Percentiles rank a stretch among this genome's conserved stretches.
phyloP scores from a whole-genome alignment of 2,888 invertebrate genomes.

The Ennomos fuscantarius region DNA sequence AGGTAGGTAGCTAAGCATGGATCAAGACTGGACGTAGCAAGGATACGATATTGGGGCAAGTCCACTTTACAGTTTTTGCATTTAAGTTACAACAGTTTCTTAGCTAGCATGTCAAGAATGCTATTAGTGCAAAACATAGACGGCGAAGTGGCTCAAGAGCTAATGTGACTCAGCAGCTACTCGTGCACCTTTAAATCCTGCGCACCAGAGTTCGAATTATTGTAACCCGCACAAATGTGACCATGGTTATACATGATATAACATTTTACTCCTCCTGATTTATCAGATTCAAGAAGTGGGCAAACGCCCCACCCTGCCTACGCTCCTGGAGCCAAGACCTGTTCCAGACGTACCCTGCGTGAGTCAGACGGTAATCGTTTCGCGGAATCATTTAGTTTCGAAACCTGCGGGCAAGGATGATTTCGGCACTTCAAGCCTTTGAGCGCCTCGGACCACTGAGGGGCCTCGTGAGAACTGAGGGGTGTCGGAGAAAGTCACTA shows the following conservation, averaged over 20 bases:
- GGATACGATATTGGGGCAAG: conserved; percentile 3
- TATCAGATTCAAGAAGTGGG: conserved; percentile 2
- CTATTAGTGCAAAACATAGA: too few relatives aligned
- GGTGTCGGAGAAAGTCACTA: conserved; percentile 48
- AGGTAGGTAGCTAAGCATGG: conserved; percentile 21
- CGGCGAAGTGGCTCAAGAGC: too few relatives aligned
- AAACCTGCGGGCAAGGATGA: conserved; percentile 59
- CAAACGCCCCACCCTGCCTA: conserved; percentile 13
- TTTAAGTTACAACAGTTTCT: too few relatives aligned
- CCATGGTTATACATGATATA: too few relatives aligned
- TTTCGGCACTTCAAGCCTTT: conserved; percentile 27
- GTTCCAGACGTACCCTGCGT: conserved; percentile 61
- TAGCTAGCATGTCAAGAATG: too few relatives aligned
- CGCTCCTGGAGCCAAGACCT: conserved; percentile 53
- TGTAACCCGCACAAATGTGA: too few relatives aligned
- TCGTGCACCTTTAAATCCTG: too few relatives aligned
- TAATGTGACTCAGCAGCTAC: too few relatives aligned
- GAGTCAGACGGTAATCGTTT: conserved; percentile 70
- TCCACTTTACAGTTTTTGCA: not conserved
- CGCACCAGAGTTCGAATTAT: too few relatives aligned
- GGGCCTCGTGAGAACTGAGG: conserved; percentile 48
- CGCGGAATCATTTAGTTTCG: conserved; percentile 64
- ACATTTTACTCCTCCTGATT: too few relatives aligned
- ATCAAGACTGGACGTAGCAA: conserved; percentile 10
- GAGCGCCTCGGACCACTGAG: conserved; percentile 15